These are phyloP conservation scores for Nephrotoma flavescens DNA, from an alignment of 2,888 invertebrate species.

Conservation along the genomic window DNA sequence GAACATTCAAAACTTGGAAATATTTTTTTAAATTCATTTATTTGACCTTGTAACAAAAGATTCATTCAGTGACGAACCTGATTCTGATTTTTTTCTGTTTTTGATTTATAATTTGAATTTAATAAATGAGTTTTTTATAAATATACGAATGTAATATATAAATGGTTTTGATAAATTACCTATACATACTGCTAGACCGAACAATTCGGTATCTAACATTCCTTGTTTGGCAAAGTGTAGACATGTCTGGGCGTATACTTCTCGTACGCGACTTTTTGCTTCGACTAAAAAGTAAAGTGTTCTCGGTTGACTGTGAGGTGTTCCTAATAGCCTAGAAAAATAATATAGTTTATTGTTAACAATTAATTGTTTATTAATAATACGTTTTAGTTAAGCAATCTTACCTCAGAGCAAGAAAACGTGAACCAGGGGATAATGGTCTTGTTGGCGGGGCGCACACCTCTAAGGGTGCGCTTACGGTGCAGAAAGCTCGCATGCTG, in stretches of 20 bases:
- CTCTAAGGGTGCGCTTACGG: slow-evolving; percentile 68
- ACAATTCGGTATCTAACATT: slow-evolving; percentile 68
- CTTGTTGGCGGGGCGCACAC: slow-evolving; percentile 50
- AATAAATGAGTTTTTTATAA: not conserved
- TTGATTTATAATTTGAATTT: not conserved
- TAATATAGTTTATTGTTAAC: not conserved
- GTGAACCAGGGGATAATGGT: slow-evolving; percentile 41
- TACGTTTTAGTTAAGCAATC: slow-evolving; percentile 1
- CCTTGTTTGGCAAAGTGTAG: slow-evolving; percentile 63
- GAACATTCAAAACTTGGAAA: not conserved
- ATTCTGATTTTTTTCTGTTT: not conserved
- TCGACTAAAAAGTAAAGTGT: slow-evolving; percentile 39
- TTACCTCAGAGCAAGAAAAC: slow-evolving; percentile 41
- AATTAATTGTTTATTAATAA: not conserved
- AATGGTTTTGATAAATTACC: slow-evolving; percentile 40
- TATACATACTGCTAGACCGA: slow-evolving; percentile 65
- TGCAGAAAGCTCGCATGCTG: slow-evolving; percentile 59
- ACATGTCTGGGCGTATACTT: slow-evolving; percentile 69
- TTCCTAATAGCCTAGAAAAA: slow-evolving; percentile 28
- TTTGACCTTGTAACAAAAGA: slow-evolving; percentile 4
- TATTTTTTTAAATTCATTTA: not conserved
- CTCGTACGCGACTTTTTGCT: slow-evolving; percentile 68
- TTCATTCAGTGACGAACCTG: not conserved
- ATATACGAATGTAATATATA: not conserved
- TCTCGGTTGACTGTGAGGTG: slow-evolving; percentile 29